A percentile compares a stretch with the other conserved stretches of the same genome.
Conservation (phyloP, 2,113 vertebrate species). For the Aegotheles bennettii region DNA sequence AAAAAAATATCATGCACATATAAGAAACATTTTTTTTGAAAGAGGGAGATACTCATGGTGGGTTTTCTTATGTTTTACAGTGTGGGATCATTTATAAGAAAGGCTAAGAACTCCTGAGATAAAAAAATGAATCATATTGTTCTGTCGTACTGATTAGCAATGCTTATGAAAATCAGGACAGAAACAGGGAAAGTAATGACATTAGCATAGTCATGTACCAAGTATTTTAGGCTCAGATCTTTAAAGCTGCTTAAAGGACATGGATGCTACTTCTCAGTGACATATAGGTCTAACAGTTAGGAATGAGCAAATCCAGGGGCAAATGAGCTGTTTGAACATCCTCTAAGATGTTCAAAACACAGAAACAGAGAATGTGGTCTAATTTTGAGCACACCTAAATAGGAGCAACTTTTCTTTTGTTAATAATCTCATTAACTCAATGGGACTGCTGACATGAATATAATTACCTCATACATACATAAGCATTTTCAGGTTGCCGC, state of each 20-base stretch:
- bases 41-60: neutral
- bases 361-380: neutral
- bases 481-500: neutral
- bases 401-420: neutral
- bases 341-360: neutral
- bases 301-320: neutral
- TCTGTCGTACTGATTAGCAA: neutral
- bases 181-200: neutral
- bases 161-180: neutral
- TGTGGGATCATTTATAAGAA: neutral
- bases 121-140: neutral
- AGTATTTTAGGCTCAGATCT: neutral
- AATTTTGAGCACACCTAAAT: slow-evolving; percentile 1
- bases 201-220: neutral
- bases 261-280: neutral
- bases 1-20: neutral
- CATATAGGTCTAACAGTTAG: neutral
- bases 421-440: slow-evolving; percentile 44
- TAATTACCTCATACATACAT: slow-evolving; percentile 26
- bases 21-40: neutral
- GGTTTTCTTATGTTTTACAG: neutral
- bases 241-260: slow-evolving; percentile 36
- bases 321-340: neutral
- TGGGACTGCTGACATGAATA: neutral
- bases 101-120: neutral